Base-by-base conservation (phyloP, 2,113 vertebrate genomes). In the Lepidothrix coronata region DNA sequence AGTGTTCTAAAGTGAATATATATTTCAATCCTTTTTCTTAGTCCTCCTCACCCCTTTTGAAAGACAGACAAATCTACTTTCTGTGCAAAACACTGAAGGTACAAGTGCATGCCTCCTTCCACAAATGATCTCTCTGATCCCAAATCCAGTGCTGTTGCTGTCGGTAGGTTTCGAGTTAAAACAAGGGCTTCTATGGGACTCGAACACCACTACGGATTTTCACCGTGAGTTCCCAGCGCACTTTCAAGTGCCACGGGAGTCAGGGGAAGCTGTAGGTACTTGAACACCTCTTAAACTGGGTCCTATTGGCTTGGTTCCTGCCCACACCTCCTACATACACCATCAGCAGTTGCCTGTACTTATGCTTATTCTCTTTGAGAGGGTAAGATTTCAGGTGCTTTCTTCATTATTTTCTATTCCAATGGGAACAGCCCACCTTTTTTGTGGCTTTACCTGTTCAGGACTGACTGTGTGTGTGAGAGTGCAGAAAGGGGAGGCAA, bases 191-290 rank as follows among this genome's bases (percentile, higher is more conserved):
- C 57, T 68, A 11, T 35, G 46, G 17, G 15, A 31, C 49, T 89
- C 73, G n/a, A 74, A 70, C 0, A 0, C 16, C 17, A 23, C 31
- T 39, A 8, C 6, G 3, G 35, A 15, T 70, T 39, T 39, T 43
- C 12, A 54, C 63, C 16, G 5, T 19, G 39, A 14, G 24, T 44
- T 77, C 13, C 12, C 31, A 79, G 46, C 33, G 20, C 14, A 55
- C 67, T 46, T 79, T 51, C 23, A 24, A 85, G 22, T 1, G 24
- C 31, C 11, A 1, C 5, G 14, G 33, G 24, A 58, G 6, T 30
- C 1, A 2, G 14, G 21, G 35, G 11, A 85, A 83, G n/a, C 23
- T 85, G n/a, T 23, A 75, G 25, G 11, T 23, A 48, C 31, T 31
- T 33, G 35, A 89, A 48, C 4, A 41, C 1, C 22, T 85, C n/a